A percentile compares a stretch with the other conserved stretches of the same genome.
Conservation (phyloP, 1,140 invertebrate genomes). For the Kradibia gibbosae region DNA sequence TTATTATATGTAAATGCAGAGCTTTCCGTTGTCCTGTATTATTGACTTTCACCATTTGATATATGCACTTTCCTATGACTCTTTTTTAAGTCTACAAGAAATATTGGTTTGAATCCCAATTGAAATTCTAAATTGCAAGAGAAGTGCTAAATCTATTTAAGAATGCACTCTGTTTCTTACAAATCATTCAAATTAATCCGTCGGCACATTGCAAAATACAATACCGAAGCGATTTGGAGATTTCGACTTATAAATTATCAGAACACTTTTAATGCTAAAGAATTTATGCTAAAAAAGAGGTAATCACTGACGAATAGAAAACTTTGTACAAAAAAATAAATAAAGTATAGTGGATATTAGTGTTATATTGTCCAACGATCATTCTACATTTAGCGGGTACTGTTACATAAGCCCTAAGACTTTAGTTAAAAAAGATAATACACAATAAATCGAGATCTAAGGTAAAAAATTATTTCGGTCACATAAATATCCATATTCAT, state of each 20-base stretch:
- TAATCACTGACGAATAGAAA: no score
- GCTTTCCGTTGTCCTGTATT: neutral
- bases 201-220: neutral
- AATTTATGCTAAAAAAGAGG: no score
- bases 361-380: neutral
- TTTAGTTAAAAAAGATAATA: neutral
- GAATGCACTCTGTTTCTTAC: neutral
- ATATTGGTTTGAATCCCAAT: neutral
- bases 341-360: neutral
- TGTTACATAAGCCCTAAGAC: neutral
- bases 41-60: neutral
- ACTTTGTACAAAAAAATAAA: no score
- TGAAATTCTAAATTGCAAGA: neutral
- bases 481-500: neutral
- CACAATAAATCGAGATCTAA: neutral
- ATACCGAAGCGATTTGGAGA: neutral
- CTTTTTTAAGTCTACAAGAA: neutral
- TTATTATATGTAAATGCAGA: neutral
- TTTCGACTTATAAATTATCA: neutral
- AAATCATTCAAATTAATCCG: neutral
- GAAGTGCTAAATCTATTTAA: neutral
- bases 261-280: no score
- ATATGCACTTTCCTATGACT: neutral
- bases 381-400: neutral
- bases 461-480: neutral